Base-by-base conservation (phyloP, 2,888 invertebrate species). In the Tachina grossa region DNA sequence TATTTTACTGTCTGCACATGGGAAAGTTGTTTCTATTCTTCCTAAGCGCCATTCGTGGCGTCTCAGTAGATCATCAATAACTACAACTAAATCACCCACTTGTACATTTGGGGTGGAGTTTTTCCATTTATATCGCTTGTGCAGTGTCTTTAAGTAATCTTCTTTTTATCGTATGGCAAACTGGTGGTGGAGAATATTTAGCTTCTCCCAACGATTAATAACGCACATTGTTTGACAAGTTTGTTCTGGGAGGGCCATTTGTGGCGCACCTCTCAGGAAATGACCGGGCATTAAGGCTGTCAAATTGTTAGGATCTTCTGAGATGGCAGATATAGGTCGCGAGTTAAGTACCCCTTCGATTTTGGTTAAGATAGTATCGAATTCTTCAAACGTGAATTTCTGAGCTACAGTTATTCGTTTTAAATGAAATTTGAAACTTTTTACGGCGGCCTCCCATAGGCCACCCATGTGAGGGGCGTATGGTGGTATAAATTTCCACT, bases 341-440 rank as follows among this genome's bases (percentile, higher is more conserved):
- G 68, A 68, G 19, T 53, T 68, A 1, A 68, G 53, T 0, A 68
- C 53, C 1, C 68, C 68, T 41, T 68, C 68, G 8, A 53, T 68
- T 19, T 53, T 19, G 11, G 68, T 39, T 53, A 68, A 41, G 1
- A 53, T 13, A 13, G 68, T 68, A 6, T 9, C 9, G 1, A 68
- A 68, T 19, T 68, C 68, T 41, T 68, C 68, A 41, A 45, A 53
- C 2, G 11, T 55, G 22, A 71, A 57, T 14, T 11, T 55, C 5
- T 71, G 71, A 0, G 45, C 41, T 4, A 45, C 57, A 9, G 45
- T 57, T 2, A 45, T 13, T 31, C 57, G 57, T n/a, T 68, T 51
- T 0, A 65, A 19, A n/a, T 65, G 47, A 31, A 14, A 65, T 9
- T 65, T 65, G 4, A 65, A 65, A 22, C 65, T 47, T 9, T 55